Evolutionary conservation across 1,140 invertebrate genomes (phyloP).

Genomic region (Conopomorpha cramerella): DNA sequence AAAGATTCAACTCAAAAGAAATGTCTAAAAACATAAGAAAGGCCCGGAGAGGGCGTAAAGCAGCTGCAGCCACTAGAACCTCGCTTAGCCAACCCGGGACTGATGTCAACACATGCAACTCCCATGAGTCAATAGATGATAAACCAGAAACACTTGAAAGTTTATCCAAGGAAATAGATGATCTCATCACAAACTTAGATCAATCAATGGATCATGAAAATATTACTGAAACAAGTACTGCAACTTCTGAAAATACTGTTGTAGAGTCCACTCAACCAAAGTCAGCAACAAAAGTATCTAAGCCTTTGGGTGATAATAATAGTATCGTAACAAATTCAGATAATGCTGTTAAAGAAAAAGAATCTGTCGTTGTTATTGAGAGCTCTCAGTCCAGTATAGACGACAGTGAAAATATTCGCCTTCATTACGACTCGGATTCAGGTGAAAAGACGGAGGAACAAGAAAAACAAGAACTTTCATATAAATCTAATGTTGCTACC

Average conservation of each 20-base stretch:
- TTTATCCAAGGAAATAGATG: slow-evolving; percentile 46
- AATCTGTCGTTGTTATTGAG: slow-evolving; percentile 35
- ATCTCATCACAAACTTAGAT: slow-evolving; percentile 42
- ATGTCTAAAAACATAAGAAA: slow-evolving; percentile 50
- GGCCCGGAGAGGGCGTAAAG: slow-evolving; percentile 38
- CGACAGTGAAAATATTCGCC: slow-evolving; percentile 45
- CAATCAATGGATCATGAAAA: slow-evolving; percentile 43
- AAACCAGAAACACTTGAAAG: slow-evolving; percentile 41
- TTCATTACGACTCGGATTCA: slow-evolving; percentile 46
- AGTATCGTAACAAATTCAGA: slow-evolving; percentile 31
- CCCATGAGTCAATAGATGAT: slow-evolving; percentile 24
- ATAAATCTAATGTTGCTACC: slow-evolving; percentile 32
- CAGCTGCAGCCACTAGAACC: slow-evolving; percentile 18
- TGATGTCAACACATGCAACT: slow-evolving; percentile 10
- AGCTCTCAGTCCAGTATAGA: slow-evolving; percentile 45
- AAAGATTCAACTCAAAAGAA: slow-evolving; percentile 52
- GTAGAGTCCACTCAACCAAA: slow-evolving; percentile 30
- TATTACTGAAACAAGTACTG: slow-evolving; percentile 27
- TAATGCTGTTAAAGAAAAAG: slow-evolving; percentile 51
- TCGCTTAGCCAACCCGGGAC: slow-evolving; percentile 6
- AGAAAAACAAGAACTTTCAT: slow-evolving; percentile 33
- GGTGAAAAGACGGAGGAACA: slow-evolving; percentile 34
- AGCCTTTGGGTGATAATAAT: slow-evolving; percentile 37
- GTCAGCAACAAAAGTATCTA: slow-evolving; percentile 31
- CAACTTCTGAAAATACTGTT: slow-evolving; percentile 15